Evolutionary conservation across 1,140 invertebrate species (phyloP), one percentile per base, ranked within the genome.

Genomic region (Maniola jurtina): DNA sequence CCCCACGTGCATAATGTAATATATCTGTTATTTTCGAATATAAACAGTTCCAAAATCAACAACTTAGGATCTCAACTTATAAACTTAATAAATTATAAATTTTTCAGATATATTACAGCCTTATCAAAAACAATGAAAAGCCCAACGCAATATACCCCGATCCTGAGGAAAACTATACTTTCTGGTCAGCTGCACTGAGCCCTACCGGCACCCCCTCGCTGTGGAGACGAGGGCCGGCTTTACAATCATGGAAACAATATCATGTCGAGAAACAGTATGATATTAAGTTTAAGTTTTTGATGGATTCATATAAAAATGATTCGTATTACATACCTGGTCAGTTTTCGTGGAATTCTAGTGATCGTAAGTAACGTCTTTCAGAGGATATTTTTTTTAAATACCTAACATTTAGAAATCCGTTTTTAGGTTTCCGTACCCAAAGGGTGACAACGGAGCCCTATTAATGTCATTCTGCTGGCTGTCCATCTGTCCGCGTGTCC

Each of bases 271-370:
- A 68, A n/a, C 33, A 34, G 35, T 55, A 55, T 69, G 60, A 70
- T 7, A 65, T 81, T 9, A 64, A 66, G 6, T 62, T 60, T 7
- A 13, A 50, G 33, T 79, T 76, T 55, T 54, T 68, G 4, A 9
- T 47, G 6, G 33, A 68, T 33, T 16, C 34, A 10, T 66, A 73
- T 11, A 33, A 64, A 8, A 70, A 63, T 15, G 54, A 57, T 8
- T 57, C 61, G 6, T 54, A 56, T 35, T 25, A 56, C 33, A 55
- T 81, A 14, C 54, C 64, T 36, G 82, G 67, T 8, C 61, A 40
- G n/a, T 73, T 85, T n/a, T 61, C 67, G 10, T 88, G 85, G 85
- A 75, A 80, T 40, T 55, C 64, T 0, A 66, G 16, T 50, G 80
- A 81, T 72, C 73, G 85, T 88, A 58, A 76, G 73, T 52, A 25